Conservation (phyloP, 2,888 invertebrate species). For the Sphecodes monilicornis region DNA sequence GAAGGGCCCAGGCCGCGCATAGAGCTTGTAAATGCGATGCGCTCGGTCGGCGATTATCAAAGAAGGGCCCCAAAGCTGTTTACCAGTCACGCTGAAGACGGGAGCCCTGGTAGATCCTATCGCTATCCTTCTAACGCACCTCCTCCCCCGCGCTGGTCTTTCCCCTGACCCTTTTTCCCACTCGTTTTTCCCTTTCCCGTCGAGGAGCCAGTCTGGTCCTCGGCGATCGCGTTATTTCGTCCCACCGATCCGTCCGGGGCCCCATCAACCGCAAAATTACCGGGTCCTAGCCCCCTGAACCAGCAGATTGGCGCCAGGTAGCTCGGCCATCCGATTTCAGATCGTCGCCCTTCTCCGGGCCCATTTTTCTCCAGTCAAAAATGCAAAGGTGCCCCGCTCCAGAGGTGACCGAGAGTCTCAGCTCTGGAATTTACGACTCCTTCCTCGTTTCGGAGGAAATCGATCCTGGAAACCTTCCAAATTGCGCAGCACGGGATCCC, state of each 20-base stretch:
- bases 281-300: constrained; percentile 9
- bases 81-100: constrained; percentile 83
- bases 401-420: background rate
- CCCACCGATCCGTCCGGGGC: constrained; percentile 71
- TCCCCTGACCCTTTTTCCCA: background rate
- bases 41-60: constrained; percentile 79
- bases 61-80: constrained; percentile 71
- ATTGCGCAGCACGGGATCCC: background rate
- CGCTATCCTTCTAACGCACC: constrained; percentile 61
- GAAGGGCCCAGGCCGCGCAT: constrained; percentile 14
- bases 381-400: background rate
- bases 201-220: background rate
- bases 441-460: background rate
- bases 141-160: background rate
- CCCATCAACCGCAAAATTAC: constrained; percentile 63
- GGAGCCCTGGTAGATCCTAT: constrained; percentile 82
- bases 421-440: background rate
- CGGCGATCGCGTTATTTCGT: constrained; percentile 71
- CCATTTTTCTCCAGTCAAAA: constrained; percentile 8
- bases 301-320: constrained; percentile 37
- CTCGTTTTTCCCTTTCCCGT: constrained; percentile 37
- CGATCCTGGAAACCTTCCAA: background rate
- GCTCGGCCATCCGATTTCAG: constrained; percentile 28
- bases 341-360: constrained; percentile 10
- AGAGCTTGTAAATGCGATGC: constrained; percentile 52